Conservation (phyloP, 1,140 invertebrate genomes). For the Atta texana region DNA sequence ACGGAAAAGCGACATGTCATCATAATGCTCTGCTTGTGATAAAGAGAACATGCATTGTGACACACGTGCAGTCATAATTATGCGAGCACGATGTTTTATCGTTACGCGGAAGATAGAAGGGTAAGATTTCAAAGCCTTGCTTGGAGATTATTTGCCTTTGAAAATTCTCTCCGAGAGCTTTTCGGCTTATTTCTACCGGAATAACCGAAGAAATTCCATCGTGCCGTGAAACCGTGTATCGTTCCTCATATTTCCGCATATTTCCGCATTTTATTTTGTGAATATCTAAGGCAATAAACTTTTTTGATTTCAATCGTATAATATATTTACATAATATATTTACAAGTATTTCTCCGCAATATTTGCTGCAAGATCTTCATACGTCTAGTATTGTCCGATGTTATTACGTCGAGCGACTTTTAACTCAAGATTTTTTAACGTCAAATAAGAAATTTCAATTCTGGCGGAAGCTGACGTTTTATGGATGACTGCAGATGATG, state of each 20-base stretch:
- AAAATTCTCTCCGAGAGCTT: constrained; percentile 6
- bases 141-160: not conserved
- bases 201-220: constrained; percentile 8
- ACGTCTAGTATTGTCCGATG: not conserved
- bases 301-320: not conserved
- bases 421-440: not conserved
- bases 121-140: constrained; percentile 25
- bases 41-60: constrained; percentile 2
- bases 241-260: constrained; percentile 14
- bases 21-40: constrained; percentile 18
- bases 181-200: not conserved
- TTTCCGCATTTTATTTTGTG: constrained; percentile 29
- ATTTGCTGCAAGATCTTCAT: not conserved
- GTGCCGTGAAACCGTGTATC: not conserved
- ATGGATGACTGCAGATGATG: not conserved
- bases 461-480: constrained; percentile 14
- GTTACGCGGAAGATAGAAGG: not conserved
- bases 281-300: constrained; percentile 5
- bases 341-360: not conserved
- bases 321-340: not conserved
- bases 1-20: constrained; percentile 54
- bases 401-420: constrained; percentile 27
- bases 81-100: not conserved
- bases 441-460: constrained; percentile 21
- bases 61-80: constrained; percentile 25